A percentile compares a stretch with the other conserved stretches of the same genome.
phyloP scores from a whole-genome alignment of 2,797 vertebrate genomes.

The Sebastes kiyomatsui region DNA sequence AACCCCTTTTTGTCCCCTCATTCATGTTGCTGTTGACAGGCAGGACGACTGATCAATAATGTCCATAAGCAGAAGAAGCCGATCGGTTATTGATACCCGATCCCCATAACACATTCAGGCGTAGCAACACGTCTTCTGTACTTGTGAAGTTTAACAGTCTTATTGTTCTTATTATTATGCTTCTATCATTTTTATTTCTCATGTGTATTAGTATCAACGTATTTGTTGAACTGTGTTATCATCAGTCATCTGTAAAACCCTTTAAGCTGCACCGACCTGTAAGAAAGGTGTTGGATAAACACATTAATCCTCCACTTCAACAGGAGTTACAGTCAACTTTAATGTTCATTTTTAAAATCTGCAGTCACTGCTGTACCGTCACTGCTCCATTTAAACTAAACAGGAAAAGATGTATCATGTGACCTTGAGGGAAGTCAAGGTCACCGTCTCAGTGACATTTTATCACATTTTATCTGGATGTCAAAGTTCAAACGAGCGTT shows the following conservation, averaged over 20 bases:
- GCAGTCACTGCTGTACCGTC: neutral
- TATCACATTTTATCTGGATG: neutral
- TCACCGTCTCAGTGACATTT: neutral
- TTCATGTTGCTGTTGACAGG: too few relatives aligned
- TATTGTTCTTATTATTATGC: too few relatives aligned
- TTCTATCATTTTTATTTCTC: too few relatives aligned
- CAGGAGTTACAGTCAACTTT: neutral
- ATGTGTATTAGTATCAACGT: too few relatives aligned
- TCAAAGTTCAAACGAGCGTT: neutral
- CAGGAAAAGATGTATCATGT: neutral
- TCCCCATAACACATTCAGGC: too few relatives aligned
- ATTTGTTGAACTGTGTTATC: too few relatives aligned
- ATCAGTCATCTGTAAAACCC: neutral
- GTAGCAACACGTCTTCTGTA: too few relatives aligned
- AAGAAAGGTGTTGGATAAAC: neutral
- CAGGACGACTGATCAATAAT: too few relatives aligned
- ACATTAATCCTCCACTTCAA: neutral
- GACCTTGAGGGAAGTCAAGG: neutral
- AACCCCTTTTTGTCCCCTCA: too few relatives aligned
- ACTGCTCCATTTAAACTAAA: neutral
- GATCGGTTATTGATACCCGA: too few relatives aligned
- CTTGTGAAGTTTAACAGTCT: too few relatives aligned
- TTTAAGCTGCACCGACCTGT: neutral
- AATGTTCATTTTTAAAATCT: neutral
- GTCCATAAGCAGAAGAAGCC: too few relatives aligned